These are phyloP conservation scores for Phaedon cochleariae DNA, from an alignment of 2,888 invertebrate species.

Conservation along the genomic window DNA sequence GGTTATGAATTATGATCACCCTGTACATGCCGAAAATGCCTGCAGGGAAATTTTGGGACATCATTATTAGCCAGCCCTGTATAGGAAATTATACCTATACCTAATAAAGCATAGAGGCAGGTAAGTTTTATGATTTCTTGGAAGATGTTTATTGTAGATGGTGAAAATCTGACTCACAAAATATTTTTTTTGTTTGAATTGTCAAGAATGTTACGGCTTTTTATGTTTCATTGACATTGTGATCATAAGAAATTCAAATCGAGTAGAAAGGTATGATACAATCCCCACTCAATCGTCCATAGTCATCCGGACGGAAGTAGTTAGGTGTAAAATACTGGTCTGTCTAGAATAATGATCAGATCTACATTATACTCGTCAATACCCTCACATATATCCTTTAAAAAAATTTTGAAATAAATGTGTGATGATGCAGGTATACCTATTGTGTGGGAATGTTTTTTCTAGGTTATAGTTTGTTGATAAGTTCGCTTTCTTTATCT, in stretches of 20 bases:
- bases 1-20: too few species aligned
- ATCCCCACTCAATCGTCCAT: neutral
- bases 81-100: too few species aligned
- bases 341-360: slow-evolving; percentile 31
- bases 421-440: neutral
- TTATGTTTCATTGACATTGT: slow-evolving; percentile 8
- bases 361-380: neutral
- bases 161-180: neutral
- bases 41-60: too few species aligned
- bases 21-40: too few species aligned
- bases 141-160: neutral
- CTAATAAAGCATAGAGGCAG: too few species aligned
- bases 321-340: slow-evolving; percentile 31
- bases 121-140: neutral
- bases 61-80: too few species aligned
- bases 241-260: slow-evolving; percentile 17
- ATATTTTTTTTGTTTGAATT: neutral
- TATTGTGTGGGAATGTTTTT: neutral
- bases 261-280: neutral
- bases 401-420: neutral
- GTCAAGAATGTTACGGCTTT: neutral
- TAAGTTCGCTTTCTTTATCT: neutral
- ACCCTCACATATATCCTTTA: neutral
- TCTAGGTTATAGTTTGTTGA: neutral
- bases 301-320: slow-evolving; percentile 32